Evolutionary conservation across 2,113 vertebrate genomes (phyloP), one percentile per base, ranked within the genome.

Genomic region (Phylloscopus trochiloides): DNA sequence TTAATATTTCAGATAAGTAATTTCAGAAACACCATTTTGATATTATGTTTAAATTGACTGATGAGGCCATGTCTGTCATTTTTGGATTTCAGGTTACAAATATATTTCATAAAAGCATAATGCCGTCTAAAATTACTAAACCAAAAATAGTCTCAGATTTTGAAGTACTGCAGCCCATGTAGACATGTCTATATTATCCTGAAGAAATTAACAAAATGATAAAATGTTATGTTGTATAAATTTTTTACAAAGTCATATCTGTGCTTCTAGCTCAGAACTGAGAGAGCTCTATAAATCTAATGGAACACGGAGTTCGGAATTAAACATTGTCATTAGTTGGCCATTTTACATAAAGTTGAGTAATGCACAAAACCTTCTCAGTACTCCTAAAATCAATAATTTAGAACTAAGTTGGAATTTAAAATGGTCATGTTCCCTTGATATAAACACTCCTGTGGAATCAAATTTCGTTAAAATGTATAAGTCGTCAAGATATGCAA

Each of bases 191-290:
- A 14, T 80, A 88, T 80, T 82, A 92, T 90, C 40, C 36, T 67
- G 82, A 88, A 96, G 85, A 96, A 95, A 96, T 96, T 96, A 97
- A 93, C 59, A 86, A 93, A 96, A 96, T 96, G 92, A 96, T 95
- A 67, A 94, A 94, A 96, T 88, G 72, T 96, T 96, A 96, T 83
- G 72, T 74, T 96, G 66, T 26, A 95, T 96, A 75, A 92, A 88
- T 92, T 90, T 95, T 91, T 96, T 89, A 94, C 55, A 73, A 86
- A 95, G 79, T 91, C 88, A 58, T 94, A 90, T 94, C 92, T 94
- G 43, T 90, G 34, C 78, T 96, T 96, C 95, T 93, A 62, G 47
- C 68, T 96, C 82, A 80, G 78, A 96, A 80, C 47, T 88, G 85
- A 90, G 67, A 61, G 62, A 90, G n/a, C n/a, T 70, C 80, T 76